These are phyloP conservation scores for Silurus aristotelis DNA, from an alignment of 2,797 vertebrate genomes.

Conservation along the genomic window DNA sequence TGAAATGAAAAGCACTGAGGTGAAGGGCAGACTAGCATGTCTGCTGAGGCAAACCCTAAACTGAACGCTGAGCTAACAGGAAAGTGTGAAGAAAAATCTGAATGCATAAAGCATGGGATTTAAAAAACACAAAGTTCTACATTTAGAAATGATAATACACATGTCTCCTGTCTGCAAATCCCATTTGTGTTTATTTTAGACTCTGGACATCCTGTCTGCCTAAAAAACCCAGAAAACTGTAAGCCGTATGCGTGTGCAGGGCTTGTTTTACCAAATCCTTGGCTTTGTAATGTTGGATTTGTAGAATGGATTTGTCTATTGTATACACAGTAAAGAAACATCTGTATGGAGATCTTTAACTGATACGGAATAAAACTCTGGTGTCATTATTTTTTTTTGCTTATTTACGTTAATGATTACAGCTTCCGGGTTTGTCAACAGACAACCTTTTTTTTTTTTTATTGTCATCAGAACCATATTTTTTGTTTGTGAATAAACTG, in stretches of 20 bases:
- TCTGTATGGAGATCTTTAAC: background rate
- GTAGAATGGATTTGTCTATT: too few species aligned
- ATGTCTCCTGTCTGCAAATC: background rate
- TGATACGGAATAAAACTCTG: too few species aligned
- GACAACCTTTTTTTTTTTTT: background rate
- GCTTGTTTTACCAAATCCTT: constrained; percentile 8
- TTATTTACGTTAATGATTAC: background rate
- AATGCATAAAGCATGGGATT: background rate
- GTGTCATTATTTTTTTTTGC: background rate
- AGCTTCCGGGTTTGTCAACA: background rate
- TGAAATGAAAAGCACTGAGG: constrained; percentile 8
- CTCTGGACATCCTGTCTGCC: background rate
- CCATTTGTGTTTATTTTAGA: background rate
- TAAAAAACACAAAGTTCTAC: background rate
- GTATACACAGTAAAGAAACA: too few species aligned
- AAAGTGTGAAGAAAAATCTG: background rate
- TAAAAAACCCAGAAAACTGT: background rate
- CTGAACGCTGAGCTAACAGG: background rate
- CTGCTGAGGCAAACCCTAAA: background rate
- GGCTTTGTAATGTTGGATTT: too few species aligned
- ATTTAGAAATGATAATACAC: constrained; percentile 10
- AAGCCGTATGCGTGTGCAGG: background rate
- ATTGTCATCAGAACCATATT: background rate
- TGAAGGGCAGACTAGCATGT: background rate
- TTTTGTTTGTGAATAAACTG: constrained; percentile 30